Base-by-base conservation (phyloP, 2,888 invertebrate genomes). In the Cataglyphis albicans region DNA sequence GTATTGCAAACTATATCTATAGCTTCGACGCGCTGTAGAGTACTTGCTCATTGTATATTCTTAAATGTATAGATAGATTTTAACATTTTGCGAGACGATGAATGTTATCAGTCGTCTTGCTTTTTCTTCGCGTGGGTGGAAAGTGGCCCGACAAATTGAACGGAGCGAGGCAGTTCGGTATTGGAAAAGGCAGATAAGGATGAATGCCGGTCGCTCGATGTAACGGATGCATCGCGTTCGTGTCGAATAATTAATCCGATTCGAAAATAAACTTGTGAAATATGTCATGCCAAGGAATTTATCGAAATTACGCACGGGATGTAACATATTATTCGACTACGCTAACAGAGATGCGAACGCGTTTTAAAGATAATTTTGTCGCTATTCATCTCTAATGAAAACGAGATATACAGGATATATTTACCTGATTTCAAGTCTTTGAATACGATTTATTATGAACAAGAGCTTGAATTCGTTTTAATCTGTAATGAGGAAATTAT, bases 161-260 rank as follows among this genome's bases (percentile, higher is more conserved):
- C 70, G 41, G 55, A 41, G 41, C 5, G 57, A 57, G 52, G 59
- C 32, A 44, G 41, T 21, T 12, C 25, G 44, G 52, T 70, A 68
- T 76, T 41, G 38, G 57, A 59, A 68, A 70, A 78, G 29, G 7
- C 41, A 70, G 70, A 44, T 78, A 78, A 68, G 70, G 38, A 25
- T 57, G 68, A 57, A 68, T 44, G 44, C 64, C 67, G 41, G 7
- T 25, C 67, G 32, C 63, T 48, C 48, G 67, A 67, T 73, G 81
- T 52, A 41, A 61, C 61, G 15, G 6, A 52, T 63, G 7, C 61
- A 72, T 80, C 52, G 70, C 32, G 52, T 75, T 25, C 64, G 52
- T 67, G 38, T 76, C 52, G 55, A 55, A 67, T 67, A 76, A 76
- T 76, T 76, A 76, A 76, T 76, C n/a, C 52, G 25, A 38, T 12